phyloP scores from a whole-genome alignment of 2,888 invertebrate species.

The Thelaira solivaga region DNA sequence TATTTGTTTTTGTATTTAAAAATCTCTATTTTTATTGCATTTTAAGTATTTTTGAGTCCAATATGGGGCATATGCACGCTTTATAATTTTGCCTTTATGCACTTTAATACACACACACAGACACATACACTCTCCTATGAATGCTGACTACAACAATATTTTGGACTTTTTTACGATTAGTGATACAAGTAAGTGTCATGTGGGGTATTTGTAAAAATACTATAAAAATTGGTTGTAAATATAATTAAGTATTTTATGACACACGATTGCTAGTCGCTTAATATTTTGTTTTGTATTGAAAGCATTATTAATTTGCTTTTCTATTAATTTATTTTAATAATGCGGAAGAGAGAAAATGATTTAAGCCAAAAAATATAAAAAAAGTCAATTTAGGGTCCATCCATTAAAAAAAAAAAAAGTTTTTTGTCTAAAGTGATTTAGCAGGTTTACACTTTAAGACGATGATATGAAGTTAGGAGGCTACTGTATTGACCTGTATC shows the following conservation, averaged over 20 bases:
- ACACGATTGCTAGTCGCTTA: background rate
- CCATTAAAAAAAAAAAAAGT: too few relatives aligned
- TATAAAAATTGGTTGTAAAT: conserved; percentile 50
- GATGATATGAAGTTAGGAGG: too few relatives aligned
- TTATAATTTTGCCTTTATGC: conserved; percentile 29
- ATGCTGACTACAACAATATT: conserved; percentile 14
- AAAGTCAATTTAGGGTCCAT: too few relatives aligned
- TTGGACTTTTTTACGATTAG: conserved; percentile 60
- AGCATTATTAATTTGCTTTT: background rate
- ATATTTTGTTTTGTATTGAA: background rate
- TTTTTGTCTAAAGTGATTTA: too few relatives aligned
- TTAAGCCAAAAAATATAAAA: too few relatives aligned
- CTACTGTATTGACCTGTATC: too few relatives aligned
- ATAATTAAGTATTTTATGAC: background rate
- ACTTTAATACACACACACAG: too few relatives aligned
- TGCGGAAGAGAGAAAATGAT: background rate
- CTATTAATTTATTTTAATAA: background rate
- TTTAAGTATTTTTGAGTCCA: conserved; percentile 38
- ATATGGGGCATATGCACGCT: conserved; percentile 29
- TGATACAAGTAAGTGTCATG: conserved; percentile 60
- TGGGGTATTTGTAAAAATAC: conserved; percentile 31
- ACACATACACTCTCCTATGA: conserved; percentile 1
- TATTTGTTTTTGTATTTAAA: background rate
- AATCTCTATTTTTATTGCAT: conserved; percentile 37
- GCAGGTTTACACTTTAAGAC: too few relatives aligned